Conservation (phyloP, 2,797 vertebrate genomes). For the Mus minutoides region DNA sequence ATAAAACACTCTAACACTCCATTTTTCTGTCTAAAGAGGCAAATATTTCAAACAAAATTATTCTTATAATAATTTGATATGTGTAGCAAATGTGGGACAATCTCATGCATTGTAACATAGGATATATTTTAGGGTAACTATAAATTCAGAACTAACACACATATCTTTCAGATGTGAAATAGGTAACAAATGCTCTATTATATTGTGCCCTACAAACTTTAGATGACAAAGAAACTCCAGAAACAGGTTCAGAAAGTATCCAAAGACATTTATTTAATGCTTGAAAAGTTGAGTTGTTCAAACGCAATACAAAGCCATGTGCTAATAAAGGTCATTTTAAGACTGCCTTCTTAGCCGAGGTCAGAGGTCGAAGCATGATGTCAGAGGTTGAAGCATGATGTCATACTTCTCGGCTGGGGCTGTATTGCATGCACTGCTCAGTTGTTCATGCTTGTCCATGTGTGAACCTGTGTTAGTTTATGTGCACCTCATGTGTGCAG, state of each 20-base stretch:
- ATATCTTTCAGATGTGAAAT: not conserved
- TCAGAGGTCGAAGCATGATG: not conserved
- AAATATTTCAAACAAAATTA: slow-evolving; percentile 38
- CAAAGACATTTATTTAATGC: not conserved
- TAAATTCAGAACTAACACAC: not conserved
- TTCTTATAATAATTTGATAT: not conserved
- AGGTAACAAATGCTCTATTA: not conserved
- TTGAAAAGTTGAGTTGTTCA: not conserved
- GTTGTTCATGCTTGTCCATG: not conserved
- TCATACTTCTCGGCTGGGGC: not conserved
- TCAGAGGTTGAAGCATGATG: not conserved
- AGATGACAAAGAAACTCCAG: not conserved
- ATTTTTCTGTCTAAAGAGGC: not conserved
- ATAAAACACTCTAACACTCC: not conserved
- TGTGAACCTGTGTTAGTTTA: not conserved
- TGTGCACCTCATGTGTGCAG: not conserved
- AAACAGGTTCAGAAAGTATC: not conserved
- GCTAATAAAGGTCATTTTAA: slow-evolving; percentile 17
- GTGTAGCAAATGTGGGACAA: not conserved
- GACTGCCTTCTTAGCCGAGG: not conserved
- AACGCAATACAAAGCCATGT: not conserved
- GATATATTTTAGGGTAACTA: not conserved
- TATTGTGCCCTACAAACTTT: not conserved
- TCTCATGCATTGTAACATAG: not conserved
- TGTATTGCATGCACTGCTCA: not conserved